These are phyloP conservation scores for Pandemis cinnamomeana DNA, from an alignment of 2,888 invertebrate species.

Conservation along the genomic window DNA sequence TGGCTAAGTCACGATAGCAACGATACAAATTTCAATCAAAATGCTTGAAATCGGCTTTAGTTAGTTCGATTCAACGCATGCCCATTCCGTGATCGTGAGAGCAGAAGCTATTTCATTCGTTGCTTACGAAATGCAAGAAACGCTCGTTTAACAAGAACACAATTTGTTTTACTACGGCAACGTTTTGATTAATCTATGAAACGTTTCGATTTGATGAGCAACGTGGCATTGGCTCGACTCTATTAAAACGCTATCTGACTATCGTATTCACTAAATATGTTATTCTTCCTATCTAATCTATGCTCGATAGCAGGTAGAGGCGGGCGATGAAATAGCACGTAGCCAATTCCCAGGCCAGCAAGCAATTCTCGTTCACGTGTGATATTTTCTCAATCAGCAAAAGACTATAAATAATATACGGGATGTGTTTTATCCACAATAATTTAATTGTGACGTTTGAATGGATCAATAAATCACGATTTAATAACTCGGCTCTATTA, in stretches of 20 bases:
- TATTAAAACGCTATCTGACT: constrained; percentile 15
- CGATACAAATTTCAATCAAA: constrained; percentile 40
- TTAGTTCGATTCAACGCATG: constrained; percentile 25
- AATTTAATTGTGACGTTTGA: constrained; percentile 48
- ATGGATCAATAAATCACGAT: constrained; percentile 49
- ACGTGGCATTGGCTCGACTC: constrained; percentile 6
- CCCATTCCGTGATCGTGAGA: constrained; percentile 28
- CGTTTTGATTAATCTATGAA: constrained; percentile 10
- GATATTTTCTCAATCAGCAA: constrained; percentile 19
- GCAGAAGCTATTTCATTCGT: constrained; percentile 21
- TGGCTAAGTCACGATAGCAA: constrained; percentile 33
- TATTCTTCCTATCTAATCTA: constrained; percentile 21
- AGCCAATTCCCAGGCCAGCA: background rate
- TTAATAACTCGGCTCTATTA: constrained; percentile 41
- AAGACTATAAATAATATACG: constrained; percentile 17
- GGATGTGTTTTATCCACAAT: constrained; percentile 43
- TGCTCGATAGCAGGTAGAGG: background rate
- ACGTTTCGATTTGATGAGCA: constrained; percentile 7
- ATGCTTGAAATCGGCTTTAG: constrained; percentile 36
- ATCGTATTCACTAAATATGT: constrained; percentile 17
- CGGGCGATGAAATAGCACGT: constrained; percentile 10
- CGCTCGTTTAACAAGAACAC: constrained; percentile 25
- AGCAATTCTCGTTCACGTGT: background rate
- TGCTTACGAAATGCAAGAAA: constrained; percentile 34
- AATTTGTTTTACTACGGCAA: constrained; percentile 8